Evolutionary conservation across 2,888 invertebrate species (phyloP).

Genomic region (Acrobasis repandana): DNA sequence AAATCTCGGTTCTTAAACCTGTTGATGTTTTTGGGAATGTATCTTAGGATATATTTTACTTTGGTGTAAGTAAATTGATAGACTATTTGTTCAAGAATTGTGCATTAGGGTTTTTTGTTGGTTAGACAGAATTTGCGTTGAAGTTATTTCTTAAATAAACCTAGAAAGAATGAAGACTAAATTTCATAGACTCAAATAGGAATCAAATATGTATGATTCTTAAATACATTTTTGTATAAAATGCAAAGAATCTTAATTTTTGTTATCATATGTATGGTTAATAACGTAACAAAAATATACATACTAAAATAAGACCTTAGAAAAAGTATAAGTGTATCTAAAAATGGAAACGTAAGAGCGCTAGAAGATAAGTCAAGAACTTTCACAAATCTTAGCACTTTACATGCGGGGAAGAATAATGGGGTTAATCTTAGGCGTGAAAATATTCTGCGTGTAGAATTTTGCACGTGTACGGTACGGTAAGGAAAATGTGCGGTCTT

Average conservation of each 20-base stretch:
- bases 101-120: not conserved
- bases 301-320: too few relatives aligned
- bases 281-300: too few relatives aligned
- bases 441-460: not conserved
- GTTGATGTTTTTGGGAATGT: slow-evolving; percentile 33
- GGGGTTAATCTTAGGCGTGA: not conserved
- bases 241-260: too few relatives aligned
- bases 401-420: not conserved
- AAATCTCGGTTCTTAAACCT: slow-evolving; percentile 41
- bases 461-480: not conserved
- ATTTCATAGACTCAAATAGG: too few relatives aligned
- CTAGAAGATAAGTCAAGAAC: not conserved
- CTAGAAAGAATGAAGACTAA: too few relatives aligned
- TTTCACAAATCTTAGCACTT: not conserved
- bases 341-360: not conserved
- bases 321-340: not conserved
- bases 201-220: too few relatives aligned
- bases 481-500: not conserved
- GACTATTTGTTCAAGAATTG: not conserved
- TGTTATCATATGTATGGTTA: too few relatives aligned
- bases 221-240: too few relatives aligned
- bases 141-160: too few relatives aligned
- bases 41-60: not conserved
- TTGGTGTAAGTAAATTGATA: not conserved
- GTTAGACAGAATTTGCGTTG: not conserved